Conservation (phyloP, 2,113 vertebrate genomes). For the Empidonax traillii region DNA sequence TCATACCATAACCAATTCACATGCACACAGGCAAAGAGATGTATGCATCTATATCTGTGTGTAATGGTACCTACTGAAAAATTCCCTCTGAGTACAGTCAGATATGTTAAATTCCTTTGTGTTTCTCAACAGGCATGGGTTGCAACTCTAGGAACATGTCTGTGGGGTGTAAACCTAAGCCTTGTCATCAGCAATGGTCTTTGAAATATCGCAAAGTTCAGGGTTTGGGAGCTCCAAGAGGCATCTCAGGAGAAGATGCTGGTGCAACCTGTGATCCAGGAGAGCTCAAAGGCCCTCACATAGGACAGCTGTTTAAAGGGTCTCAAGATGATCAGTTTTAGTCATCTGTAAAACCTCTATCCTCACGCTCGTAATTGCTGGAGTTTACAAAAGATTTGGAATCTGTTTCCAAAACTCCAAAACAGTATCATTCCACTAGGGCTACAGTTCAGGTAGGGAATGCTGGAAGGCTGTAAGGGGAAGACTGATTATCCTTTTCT, state of each 20-base stretch:
- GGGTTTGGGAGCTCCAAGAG: neutral
- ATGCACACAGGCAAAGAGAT: too few species aligned
- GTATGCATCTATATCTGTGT: neutral
- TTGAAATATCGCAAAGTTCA: neutral
- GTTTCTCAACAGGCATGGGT: neutral
- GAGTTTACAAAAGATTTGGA: neutral
- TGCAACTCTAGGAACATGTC: neutral
- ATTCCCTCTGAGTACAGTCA: neutral
- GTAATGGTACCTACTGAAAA: neutral
- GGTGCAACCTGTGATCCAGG: neutral
- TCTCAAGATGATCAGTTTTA: neutral
- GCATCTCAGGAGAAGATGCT: fast-evolving
- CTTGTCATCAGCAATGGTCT: neutral
- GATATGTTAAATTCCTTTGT: neutral
- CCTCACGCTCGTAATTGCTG: too few species aligned
- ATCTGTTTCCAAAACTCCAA: neutral
- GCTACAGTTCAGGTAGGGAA: neutral
- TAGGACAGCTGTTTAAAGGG: neutral
- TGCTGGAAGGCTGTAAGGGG: neutral
- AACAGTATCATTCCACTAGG: neutral
- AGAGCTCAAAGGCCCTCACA: neutral
- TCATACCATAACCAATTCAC: neutral
- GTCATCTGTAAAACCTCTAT: neutral
- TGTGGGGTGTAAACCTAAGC: neutral
- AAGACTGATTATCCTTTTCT: neutral